These are phyloP conservation scores for Allobates femoralis DNA, from an alignment of 2,797 vertebrate genomes.

Conservation along the genomic window DNA sequence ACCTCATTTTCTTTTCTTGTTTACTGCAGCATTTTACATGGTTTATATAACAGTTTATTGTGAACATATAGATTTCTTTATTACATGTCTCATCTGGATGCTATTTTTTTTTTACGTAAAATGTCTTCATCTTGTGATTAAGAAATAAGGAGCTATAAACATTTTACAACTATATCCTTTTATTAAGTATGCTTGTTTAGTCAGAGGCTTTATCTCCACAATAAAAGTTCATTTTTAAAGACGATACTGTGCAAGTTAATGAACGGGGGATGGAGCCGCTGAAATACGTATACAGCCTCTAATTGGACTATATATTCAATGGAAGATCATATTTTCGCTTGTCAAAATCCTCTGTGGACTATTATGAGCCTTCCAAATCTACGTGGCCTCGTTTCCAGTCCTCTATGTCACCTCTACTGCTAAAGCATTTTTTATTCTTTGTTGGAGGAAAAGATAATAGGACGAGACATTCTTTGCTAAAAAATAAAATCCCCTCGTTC, in stretches of 20 bases:
- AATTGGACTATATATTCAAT: conserved; percentile 45
- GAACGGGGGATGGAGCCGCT: not conserved
- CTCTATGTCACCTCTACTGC: conserved; percentile 38
- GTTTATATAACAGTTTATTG: not conserved
- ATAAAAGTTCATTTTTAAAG: conserved; percentile 34
- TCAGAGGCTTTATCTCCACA: conserved; percentile 17
- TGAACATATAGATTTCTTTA: conserved; percentile 9
- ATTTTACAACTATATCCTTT: conserved; percentile 25
- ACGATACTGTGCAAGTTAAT: conserved; percentile 26
- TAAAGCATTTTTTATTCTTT: not conserved
- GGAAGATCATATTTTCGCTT: conserved; percentile 27
- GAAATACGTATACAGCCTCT: conserved; percentile 16
- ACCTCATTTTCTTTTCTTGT: too few relatives aligned
- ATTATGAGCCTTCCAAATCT: conserved; percentile 33
- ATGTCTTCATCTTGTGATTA: not conserved
- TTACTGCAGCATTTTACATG: not conserved
- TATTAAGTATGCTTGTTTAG: conserved; percentile 38
- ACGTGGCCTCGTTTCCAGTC: conserved; percentile 47
- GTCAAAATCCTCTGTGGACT: conserved; percentile 42
- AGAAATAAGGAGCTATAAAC: conserved; percentile 2
- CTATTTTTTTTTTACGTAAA: not conserved
- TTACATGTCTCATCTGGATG: not conserved
- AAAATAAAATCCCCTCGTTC: not conserved
- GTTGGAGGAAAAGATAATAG: not conserved
- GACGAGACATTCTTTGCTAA: not conserved